These are phyloP conservation scores for Erynnis tages DNA, from an alignment of 2,888 invertebrate species.

Conservation along the genomic window DNA sequence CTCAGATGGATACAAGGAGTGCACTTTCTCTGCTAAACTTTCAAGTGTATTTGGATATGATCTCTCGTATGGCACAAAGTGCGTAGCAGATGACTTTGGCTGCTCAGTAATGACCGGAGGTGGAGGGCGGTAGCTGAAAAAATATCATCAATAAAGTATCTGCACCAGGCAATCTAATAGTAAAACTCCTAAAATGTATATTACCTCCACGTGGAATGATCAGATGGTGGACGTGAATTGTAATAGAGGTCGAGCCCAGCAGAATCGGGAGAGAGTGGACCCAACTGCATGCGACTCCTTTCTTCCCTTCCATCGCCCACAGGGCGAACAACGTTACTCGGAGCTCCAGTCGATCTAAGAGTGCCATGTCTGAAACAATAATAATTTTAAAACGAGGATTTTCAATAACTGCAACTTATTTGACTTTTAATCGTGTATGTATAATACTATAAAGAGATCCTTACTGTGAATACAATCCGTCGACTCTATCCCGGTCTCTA, in stretches of 20 bases:
- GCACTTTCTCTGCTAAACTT: slow-evolving; percentile 95
- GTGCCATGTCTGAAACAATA: slow-evolving; percentile 64
- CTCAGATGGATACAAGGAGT: slow-evolving; percentile 87
- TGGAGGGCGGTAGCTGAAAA: slow-evolving; percentile 87
- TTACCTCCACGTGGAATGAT: slow-evolving; percentile 80
- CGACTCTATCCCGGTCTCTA: slow-evolving; percentile 72
- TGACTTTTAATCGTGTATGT: too few relatives aligned
- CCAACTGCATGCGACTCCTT: slow-evolving; percentile 87
- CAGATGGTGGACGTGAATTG: slow-evolving; percentile 87
- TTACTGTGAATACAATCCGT: slow-evolving; percentile 74
- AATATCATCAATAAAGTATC: too few relatives aligned
- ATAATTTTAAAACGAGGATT: not conserved
- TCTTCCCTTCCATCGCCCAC: slow-evolving; percentile 91
- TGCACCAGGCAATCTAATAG: too few relatives aligned
- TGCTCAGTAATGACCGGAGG: slow-evolving; percentile 95
- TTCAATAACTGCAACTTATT: too few relatives aligned
- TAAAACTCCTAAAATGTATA: too few relatives aligned
- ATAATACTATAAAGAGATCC: too few relatives aligned
- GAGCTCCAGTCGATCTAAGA: slow-evolving; percentile 61
- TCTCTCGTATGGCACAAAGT: slow-evolving; percentile 94
- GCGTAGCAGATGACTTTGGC: slow-evolving; percentile 88
- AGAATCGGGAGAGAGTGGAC: slow-evolving; percentile 86
- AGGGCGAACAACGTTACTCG: slow-evolving; percentile 81
- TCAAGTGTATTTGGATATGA: slow-evolving; percentile 93
- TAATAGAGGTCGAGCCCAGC: slow-evolving; percentile 89